phyloP scores from a whole-genome alignment of 64 coral and sea anemone genomes.

The Dendronephthya gigantea region DNA sequence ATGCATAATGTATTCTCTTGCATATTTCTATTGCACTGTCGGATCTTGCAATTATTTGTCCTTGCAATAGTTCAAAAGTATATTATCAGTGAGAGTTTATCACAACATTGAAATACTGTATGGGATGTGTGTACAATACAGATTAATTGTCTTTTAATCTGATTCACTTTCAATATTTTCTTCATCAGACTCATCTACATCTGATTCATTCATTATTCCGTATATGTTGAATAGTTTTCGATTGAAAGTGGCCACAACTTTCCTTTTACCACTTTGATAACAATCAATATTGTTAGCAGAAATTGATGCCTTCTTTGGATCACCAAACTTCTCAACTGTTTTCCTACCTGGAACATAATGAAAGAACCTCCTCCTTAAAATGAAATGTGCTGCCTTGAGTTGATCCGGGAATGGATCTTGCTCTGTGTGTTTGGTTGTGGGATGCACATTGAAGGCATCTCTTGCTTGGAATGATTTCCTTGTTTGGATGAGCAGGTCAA shows the following conservation, averaged over 20 bases:
- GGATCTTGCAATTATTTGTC: too few species aligned
- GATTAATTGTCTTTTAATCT: too few species aligned
- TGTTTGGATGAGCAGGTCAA: constrained; percentile 16
- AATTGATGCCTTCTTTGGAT: background rate
- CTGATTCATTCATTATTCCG: background rate
- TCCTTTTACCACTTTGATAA: constrained; percentile 11
- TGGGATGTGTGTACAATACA: too few species aligned
- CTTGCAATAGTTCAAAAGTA: too few species aligned
- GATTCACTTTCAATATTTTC: background rate
- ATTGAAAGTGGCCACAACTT: constrained; percentile 7
- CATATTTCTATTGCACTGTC: too few species aligned
- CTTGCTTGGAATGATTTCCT: background rate
- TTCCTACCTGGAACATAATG: constrained; percentile 13
- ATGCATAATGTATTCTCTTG: too few species aligned
- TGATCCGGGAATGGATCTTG: constrained; percentile 11
- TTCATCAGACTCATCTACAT: background rate
- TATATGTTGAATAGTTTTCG: background rate
- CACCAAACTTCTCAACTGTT: background rate
- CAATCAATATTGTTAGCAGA: background rate
- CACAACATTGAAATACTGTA: too few species aligned
- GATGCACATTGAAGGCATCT: constrained; percentile 3
- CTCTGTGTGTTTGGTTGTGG: background rate
- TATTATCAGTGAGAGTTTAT: too few species aligned
- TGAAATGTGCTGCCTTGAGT: background rate
- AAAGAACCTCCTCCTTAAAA: background rate